Evolutionary conservation across 2,797 vertebrate genomes (phyloP).

Genomic region (Rhodeus uyekii): DNA sequence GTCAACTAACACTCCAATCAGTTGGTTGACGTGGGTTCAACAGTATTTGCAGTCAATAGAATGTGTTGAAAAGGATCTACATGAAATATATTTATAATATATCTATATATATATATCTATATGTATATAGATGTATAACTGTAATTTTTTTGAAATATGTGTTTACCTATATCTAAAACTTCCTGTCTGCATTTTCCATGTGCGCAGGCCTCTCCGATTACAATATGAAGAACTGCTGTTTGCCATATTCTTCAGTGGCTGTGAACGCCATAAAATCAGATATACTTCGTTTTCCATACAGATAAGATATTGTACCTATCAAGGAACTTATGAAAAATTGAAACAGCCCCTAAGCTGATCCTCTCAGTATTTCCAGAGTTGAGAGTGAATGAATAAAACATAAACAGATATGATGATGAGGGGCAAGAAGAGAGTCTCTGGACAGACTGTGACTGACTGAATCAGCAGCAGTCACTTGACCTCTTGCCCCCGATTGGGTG

Average conservation of each 20-base stretch:
- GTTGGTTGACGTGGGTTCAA: too few species aligned
- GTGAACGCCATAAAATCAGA: conserved; percentile 45
- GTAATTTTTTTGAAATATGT: conserved; percentile 5
- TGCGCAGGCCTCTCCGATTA: not conserved
- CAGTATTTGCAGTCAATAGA: too few species aligned
- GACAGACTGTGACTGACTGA: conserved; percentile 43
- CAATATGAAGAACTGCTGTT: conserved; percentile 18
- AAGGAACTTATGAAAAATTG: conserved; percentile 64
- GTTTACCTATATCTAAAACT: conserved; percentile 10
- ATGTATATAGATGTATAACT: too few species aligned
- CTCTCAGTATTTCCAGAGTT: conserved; percentile 53
- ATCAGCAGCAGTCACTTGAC: conserved; percentile 51
- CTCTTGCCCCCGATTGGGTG: conserved; percentile 6
- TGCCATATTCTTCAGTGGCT: conserved; percentile 32
- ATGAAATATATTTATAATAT: too few species aligned
- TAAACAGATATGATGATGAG: conserved; percentile 64
- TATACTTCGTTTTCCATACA: conserved; percentile 50
- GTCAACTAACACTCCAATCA: too few species aligned
- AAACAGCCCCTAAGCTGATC: conserved; percentile 49
- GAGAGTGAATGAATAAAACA: conserved; percentile 68
- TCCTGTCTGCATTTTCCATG: not conserved
- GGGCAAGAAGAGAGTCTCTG: conserved; percentile 49
- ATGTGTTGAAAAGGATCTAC: too few species aligned
- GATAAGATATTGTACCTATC: conserved; percentile 54
- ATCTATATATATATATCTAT: too few species aligned